Evolutionary conservation across 2,888 invertebrate species (phyloP), one percentile per base, ranked within the genome.

Genomic region (Lissocephala sabroskyi): DNA sequence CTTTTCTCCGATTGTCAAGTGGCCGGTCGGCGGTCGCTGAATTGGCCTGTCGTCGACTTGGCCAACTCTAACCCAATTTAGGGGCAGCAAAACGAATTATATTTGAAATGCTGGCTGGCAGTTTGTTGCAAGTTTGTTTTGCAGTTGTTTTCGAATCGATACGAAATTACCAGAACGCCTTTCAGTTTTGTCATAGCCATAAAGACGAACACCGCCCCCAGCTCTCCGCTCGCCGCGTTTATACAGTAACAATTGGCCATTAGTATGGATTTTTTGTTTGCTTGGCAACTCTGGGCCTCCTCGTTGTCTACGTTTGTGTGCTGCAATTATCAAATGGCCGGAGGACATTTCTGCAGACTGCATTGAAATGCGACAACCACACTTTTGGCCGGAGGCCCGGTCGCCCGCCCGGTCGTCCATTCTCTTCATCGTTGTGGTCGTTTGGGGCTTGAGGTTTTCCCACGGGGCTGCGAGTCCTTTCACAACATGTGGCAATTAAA

Each of bases 301-400:
- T 32, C 30, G 30, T 32, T n/a, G 26, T 35, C 16, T 19, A 37
- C 4, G 6, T 37, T 50, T 55, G 51, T 54, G 26, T 35, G 30
- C 33, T 37, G 52, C 55, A 65, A 74, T 75, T 59, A 75, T 61
- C 62, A 61, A 71, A 71, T 67, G 62, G 48, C 39, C 48, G 56
- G 52, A 40, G 71, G 61, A 66, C 59, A 53, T 49, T 23, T 5
- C 23, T 23, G 3, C 7, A 14, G 26, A 61, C 68, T 65, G 67
- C 68, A 68, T 57, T 59, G 65, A 68, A 66, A 65, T 68, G 68
- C 62, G 73, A 56, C 64, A 64, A 45, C 39, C 55, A 41, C 56
- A 58, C 56, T 59, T 71, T 68, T 37, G 62, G 56, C 75, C 58
- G 66, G 62, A 54, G 47, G 59, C 36, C 16, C 44, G 43, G 42